Conservation (phyloP, 2,113 vertebrate species). For the Saccopteryx leptura region DNA sequence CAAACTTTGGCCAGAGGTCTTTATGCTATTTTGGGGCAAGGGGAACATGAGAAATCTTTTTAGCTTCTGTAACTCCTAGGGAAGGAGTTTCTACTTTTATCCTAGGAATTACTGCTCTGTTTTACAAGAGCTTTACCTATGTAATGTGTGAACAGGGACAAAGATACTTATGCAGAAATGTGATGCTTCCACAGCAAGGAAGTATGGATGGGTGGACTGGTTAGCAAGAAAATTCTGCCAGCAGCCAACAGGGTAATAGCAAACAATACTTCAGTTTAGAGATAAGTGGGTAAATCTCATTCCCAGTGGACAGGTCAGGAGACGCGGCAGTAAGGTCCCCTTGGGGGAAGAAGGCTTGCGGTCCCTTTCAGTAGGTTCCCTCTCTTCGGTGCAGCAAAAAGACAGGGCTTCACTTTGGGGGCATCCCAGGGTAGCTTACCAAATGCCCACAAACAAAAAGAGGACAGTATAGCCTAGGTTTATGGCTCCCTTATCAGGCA, state of each 20-base stretch:
- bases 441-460: not conserved
- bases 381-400: not conserved
- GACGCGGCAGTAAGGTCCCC: not conserved
- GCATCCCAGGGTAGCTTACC: not conserved
- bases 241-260: not conserved
- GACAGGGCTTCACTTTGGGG: not conserved
- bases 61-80: not conserved
- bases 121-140: not conserved
- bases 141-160: not conserved
- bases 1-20: not conserved
- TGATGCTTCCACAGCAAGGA: not conserved
- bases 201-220: not conserved
- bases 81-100: not conserved
- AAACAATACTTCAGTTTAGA: not conserved
- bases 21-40: not conserved
- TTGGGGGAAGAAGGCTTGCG: not conserved
- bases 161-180: not conserved
- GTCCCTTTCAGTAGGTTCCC: not conserved
- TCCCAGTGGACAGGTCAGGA: not conserved
- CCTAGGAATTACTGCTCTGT: not conserved
- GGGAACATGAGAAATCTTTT: not conserved
- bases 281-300: not conserved
- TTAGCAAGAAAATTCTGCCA: constrained; percentile 45
- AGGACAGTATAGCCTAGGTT: not conserved
- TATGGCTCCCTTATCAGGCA: not conserved